Percentiles rank a stretch among this genome's conserved stretches.
These are phyloP conservation scores for Lagria hirta DNA, from an alignment of 2,888 invertebrate genomes.

Conservation along the genomic window DNA sequence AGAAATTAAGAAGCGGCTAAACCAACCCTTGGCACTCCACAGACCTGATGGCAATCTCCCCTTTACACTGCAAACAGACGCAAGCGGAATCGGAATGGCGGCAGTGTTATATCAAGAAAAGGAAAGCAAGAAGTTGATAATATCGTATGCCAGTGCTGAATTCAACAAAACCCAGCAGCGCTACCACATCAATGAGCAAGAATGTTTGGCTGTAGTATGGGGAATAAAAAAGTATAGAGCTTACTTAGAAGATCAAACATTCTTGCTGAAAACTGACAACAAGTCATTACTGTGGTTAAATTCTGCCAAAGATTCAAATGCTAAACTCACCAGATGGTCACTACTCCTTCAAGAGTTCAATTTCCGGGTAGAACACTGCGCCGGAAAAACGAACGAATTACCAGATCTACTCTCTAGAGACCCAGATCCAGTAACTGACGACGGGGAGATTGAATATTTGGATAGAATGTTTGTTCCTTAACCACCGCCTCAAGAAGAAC, in stretches of 20 bases:
- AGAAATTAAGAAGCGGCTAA: background rate
- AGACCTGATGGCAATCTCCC: slow-evolving; percentile 24
- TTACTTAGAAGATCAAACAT: slow-evolving; percentile 29
- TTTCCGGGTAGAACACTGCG: slow-evolving; percentile 27
- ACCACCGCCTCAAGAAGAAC: no score
- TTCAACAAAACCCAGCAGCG: slow-evolving; percentile 9
- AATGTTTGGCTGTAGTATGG: slow-evolving; percentile 33
- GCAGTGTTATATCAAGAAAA: slow-evolving; percentile 32
- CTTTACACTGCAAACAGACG: slow-evolving; percentile 31
- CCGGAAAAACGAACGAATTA: slow-evolving; percentile 29
- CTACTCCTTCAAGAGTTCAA: slow-evolving; percentile 29
- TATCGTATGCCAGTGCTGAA: slow-evolving; percentile 28
- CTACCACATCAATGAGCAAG: slow-evolving; percentile 33
- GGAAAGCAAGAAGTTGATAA: slow-evolving; percentile 10
- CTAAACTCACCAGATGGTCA: slow-evolving; percentile 29
- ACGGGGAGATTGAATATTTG: no score
- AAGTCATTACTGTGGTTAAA: slow-evolving; percentile 27
- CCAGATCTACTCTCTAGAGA: slow-evolving; percentile 28
- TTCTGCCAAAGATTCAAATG: slow-evolving; percentile 10
- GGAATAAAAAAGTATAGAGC: slow-evolving; percentile 30
- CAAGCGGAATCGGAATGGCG: no score
- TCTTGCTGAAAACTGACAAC: slow-evolving; percentile 30
- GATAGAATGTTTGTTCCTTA: no score
- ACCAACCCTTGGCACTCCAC: slow-evolving; percentile 13
- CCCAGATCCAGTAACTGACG: no score